Evolutionary conservation across 2,113 vertebrate species (phyloP).

Genomic region (Tyto alba): DNA sequence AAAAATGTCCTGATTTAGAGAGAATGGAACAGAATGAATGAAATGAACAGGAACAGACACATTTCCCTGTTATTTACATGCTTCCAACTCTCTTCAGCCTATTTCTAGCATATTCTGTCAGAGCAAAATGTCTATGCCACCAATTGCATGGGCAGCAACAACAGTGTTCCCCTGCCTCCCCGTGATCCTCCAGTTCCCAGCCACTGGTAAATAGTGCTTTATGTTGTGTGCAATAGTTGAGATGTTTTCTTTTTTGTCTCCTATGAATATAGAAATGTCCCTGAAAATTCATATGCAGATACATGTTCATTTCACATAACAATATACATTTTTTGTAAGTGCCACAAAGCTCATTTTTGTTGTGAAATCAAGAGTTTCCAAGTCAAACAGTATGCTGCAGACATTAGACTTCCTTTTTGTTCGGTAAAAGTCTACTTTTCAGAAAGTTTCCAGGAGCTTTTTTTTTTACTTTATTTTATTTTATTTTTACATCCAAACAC

Average conservation of each 20-base stretch:
- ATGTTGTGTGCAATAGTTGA: neutral
- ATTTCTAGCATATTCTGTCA: neutral
- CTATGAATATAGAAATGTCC: neutral
- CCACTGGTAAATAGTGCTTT: neutral
- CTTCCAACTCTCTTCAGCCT: neutral
- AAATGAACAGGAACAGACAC: neutral
- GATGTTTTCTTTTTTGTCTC: neutral
- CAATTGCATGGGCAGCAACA: accelerated
- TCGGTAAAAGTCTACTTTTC: neutral
- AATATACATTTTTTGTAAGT: neutral
- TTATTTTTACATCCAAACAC: neutral
- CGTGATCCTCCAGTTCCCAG: neutral
- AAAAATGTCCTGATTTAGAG: neutral
- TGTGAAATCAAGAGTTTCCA: neutral
- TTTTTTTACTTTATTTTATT: neutral
- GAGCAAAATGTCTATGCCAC: neutral
- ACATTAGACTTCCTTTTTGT: neutral
- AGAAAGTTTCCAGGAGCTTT: neutral
- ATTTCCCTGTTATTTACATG: neutral
- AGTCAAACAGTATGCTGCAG: neutral
- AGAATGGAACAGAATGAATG: neutral
- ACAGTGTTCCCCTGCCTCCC: neutral
- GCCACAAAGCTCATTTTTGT: neutral
- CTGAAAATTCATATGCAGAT: neutral
- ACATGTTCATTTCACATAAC: neutral